Conservation (phyloP, 2,113 vertebrate genomes). For the Indicator indicator region DNA sequence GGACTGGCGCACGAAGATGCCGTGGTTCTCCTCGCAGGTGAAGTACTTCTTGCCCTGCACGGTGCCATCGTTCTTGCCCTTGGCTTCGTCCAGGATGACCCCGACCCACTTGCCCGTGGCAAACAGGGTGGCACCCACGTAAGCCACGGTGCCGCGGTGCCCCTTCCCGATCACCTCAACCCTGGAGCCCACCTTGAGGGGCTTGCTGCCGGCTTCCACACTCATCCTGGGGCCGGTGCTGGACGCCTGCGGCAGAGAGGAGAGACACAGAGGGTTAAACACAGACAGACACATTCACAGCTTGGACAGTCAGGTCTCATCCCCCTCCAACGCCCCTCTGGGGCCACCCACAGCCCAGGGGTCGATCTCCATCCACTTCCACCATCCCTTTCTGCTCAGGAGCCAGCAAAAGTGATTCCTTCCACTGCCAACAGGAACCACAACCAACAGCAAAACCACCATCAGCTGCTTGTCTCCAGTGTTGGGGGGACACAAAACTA, state of each 20-base stretch:
- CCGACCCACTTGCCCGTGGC: slow-evolving; percentile 98
- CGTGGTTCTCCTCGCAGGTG: slow-evolving; percentile 91
- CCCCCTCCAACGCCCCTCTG: not conserved
- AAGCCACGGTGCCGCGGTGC: slow-evolving; percentile 92
- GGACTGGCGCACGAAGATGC: slow-evolving; percentile 97
- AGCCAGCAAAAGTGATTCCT: not conserved
- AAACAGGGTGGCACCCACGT: slow-evolving; percentile 92
- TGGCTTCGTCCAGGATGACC: slow-evolving; percentile 94
- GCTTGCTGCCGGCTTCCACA: slow-evolving; percentile 81
- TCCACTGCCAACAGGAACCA: not conserved
- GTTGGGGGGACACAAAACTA: not conserved
- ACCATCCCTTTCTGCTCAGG: not conserved
- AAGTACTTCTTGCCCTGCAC: slow-evolving; percentile 97
- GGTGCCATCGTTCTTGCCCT: slow-evolving; percentile 95
- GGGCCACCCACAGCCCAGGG: not conserved
- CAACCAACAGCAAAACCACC: not conserved
- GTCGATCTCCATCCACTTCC: not conserved
- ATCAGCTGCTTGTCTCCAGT: not conserved
- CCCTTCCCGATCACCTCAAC: slow-evolving; percentile 98
- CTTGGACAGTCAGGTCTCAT: rapidly evolving
- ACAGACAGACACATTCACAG: not conserved
- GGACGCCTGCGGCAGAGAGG: slow-evolving; percentile 74
- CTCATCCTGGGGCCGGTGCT: slow-evolving; percentile 91
- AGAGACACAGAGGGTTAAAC: not conserved
- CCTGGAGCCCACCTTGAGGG: slow-evolving; percentile 89